Conservation (phyloP, 1,140 invertebrate species). For the Phymastichus coffea region DNA sequence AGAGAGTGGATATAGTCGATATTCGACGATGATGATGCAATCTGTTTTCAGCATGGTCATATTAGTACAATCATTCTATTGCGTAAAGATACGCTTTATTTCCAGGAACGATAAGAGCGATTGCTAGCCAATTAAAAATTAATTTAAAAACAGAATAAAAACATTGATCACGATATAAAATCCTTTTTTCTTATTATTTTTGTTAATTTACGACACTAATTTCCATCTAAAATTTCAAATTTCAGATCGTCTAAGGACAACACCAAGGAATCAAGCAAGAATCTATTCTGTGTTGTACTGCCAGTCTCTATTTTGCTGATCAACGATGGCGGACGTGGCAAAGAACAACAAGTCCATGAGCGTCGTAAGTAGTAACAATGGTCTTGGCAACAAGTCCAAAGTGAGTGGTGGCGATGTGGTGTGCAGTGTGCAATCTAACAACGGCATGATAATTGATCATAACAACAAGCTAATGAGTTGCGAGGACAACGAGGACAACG, state of each 20-base stretch:
- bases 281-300: too few relatives aligned
- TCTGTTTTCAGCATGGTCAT: too few relatives aligned
- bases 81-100: background rate
- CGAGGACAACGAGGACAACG: conserved; percentile 45
- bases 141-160: too few relatives aligned
- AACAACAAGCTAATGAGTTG: conserved; percentile 52
- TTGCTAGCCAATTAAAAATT: too few relatives aligned
- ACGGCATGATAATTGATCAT: conserved; percentile 49
- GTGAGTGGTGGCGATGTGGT: conserved; percentile 26
- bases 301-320: too few relatives aligned
- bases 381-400: conserved; percentile 20
- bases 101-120: background rate
- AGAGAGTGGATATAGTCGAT: background rate
- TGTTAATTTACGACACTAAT: too few relatives aligned
- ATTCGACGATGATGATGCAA: background rate
- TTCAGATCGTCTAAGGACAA: conserved; percentile 10
- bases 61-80: too few relatives aligned
- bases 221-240: too few relatives aligned
- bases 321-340: conserved; percentile 56
- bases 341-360: conserved; percentile 52
- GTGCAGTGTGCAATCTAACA: conserved; percentile 56
- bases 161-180: too few relatives aligned
- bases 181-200: too few relatives aligned
- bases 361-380: conserved; percentile 54
- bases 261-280: too few relatives aligned